Evolutionary conservation across 2,113 vertebrate genomes (phyloP).

Genomic region (Alouatta palliata): DNA sequence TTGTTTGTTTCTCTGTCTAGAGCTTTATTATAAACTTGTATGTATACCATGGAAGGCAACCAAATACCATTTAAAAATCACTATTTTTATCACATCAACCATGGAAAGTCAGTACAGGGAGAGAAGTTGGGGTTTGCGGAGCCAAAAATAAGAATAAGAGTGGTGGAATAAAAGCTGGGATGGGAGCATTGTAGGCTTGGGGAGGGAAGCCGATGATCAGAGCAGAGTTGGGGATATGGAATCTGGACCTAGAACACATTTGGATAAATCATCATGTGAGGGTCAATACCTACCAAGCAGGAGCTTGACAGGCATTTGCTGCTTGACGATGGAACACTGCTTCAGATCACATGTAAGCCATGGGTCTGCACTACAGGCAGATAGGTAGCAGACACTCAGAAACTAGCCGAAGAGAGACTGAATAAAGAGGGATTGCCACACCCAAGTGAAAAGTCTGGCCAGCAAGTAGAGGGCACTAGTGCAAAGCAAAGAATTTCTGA

Average conservation of each 20-base stretch:
- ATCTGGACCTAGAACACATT: not conserved
- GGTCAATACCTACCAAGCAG: not conserved
- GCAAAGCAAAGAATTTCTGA: not conserved
- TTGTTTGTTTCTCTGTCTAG: not conserved
- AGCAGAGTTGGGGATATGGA: not conserved
- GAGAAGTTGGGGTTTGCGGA: not conserved
- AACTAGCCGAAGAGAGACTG: not conserved
- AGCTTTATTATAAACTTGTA: not conserved
- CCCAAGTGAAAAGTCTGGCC: not conserved
- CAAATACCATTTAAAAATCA: not conserved
- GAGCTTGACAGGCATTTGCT: not conserved
- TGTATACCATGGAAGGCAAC: not conserved
- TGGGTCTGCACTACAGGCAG: not conserved
- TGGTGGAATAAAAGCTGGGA: not conserved
- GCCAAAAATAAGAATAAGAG: not conserved
- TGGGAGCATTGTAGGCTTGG: fast-evolving
- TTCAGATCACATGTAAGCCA: not conserved
- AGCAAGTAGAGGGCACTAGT: conserved; percentile 8
- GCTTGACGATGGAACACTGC: not conserved
- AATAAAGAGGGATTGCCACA: not conserved
- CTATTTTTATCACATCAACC: not conserved
- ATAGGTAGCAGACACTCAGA: not conserved
- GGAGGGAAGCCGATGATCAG: not conserved
- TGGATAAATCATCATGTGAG: fast-evolving
- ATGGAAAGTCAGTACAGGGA: not conserved